Base-by-base conservation (phyloP, 2,888 invertebrate genomes). In the Palloptera scutellata region DNA sequence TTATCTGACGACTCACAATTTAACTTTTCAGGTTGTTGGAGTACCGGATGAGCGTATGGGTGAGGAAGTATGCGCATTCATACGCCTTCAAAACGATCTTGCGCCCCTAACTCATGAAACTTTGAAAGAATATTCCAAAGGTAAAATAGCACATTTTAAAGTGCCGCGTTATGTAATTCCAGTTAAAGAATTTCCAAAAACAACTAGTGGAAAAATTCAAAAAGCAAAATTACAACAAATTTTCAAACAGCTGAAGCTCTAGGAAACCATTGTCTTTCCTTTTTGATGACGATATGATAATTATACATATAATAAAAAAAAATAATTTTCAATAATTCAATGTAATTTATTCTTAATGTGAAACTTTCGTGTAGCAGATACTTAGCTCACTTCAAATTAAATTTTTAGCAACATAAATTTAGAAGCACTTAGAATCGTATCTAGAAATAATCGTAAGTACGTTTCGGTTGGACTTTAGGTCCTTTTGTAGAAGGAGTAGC, bases 201-300 rank as follows among this genome's bases (percentile, higher is more conserved):
- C 95, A 0, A 86, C 88, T 0, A 92, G 93, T 0, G 94, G 94
- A 11, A 95, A 95, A 85, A 87, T 93, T 63, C 91, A 92, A 79
- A 94, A 94, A 80, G 90, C 86, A 73, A 86, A 86, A 74, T 80
- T 91, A 41, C 79, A 80, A n/a, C 76, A 87, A 70, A 48, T 70
- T 10, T 78, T 86, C 41, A 71, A 77, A 53, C 53, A 68, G 53
- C 15, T 4, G 6, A 48, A 48, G 13, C n/a, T 15, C 15, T 48
- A 48, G 51, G 6, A 30, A 30, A 30, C 30, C 6, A 30, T 30
- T 30, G 30, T 6, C 6, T n/a, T 48, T 48, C 15, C 51, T 48
- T 4, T 15, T 48, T 48, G 2, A 48, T 48, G 12, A 45, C 10
- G 12, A 45, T 11, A 45, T 11, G 10, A 45, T 45, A 11, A 45